These are phyloP conservation scores for Eudemis profundana DNA, from an alignment of 2,888 invertebrate species.

Conservation along the genomic window DNA sequence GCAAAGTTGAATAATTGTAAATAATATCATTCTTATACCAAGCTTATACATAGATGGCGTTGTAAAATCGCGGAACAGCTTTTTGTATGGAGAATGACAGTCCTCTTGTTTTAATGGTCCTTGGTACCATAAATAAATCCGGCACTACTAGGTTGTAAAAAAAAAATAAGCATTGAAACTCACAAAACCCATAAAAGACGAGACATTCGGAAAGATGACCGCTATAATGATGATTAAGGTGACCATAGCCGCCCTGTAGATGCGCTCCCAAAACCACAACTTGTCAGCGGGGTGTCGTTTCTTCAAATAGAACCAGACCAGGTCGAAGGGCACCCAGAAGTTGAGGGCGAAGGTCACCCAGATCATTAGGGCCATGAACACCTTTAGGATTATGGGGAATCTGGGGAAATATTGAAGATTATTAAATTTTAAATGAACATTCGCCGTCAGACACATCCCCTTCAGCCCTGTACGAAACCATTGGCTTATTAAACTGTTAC, in stretches of 20 bases:
- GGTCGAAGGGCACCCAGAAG: conserved; percentile 66
- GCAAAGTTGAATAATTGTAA: no score
- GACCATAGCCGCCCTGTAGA: conserved; percentile 58
- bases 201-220: conserved; percentile 57
- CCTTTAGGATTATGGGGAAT: conserved; percentile 59
- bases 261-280: conserved; percentile 64
- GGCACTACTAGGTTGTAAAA: no score
- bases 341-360: conserved; percentile 61
- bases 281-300: conserved; percentile 47
- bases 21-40: no score
- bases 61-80: no score
- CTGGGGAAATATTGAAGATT: conserved; percentile 51
- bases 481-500: no score
- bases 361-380: conserved; percentile 57
- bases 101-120: no score
- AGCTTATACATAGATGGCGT: no score
- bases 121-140: no score
- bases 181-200: conserved; percentile 62
- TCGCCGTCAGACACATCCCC: no score
- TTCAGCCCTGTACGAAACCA: no score
- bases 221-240: conserved; percentile 53
- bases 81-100: no score
- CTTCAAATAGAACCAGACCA: conserved; percentile 62
- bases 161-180: conserved; percentile 47
- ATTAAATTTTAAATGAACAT: no score